These are phyloP conservation scores for Oxyruncus cristatus DNA, from an alignment of 2,113 vertebrate species.

Conservation along the genomic window DNA sequence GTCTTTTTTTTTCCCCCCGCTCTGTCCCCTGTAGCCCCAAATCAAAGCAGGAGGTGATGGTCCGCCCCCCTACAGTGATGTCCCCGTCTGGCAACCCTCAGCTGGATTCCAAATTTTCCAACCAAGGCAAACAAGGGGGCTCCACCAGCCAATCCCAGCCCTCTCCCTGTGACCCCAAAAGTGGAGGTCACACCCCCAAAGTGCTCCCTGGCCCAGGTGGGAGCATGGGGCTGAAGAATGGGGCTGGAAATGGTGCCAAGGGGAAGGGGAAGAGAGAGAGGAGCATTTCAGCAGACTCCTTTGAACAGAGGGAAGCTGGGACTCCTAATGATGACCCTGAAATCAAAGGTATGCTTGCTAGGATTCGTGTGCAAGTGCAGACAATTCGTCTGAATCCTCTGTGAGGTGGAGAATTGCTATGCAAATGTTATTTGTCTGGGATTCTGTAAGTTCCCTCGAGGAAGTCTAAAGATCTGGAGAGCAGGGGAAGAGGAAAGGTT, in stretches of 20 bases:
- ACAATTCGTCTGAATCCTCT: background rate
- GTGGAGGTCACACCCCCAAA: slow-evolving; percentile 85
- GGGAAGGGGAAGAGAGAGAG: slow-evolving; percentile 96
- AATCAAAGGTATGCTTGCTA: slow-evolving; percentile 84
- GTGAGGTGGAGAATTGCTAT: background rate
- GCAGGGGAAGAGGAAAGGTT: background rate
- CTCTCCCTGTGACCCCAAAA: slow-evolving; percentile 95
- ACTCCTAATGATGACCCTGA: slow-evolving; percentile 90
- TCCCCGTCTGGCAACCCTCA: slow-evolving; percentile 97
- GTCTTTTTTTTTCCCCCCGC: background rate
- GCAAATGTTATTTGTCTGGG: background rate
- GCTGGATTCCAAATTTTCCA: slow-evolving; percentile 99
- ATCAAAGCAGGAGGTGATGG: slow-evolving; percentile 99
- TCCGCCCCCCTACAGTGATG: slow-evolving; percentile 98
- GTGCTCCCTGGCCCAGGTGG: slow-evolving; percentile 88
- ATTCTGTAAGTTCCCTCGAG: background rate
- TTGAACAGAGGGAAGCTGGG: slow-evolving; percentile 92
- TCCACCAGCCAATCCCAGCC: slow-evolving; percentile 94
- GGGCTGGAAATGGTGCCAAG: slow-evolving; percentile 92
- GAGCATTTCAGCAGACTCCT: slow-evolving; percentile 95
- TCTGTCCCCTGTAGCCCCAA: slow-evolving; percentile 87
- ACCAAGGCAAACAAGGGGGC: slow-evolving; percentile 96
- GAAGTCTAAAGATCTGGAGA: slow-evolving; percentile 4
- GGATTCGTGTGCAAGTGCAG: background rate
- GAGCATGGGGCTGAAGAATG: slow-evolving; percentile 97